phyloP scores from a whole-genome alignment of 92 coral and sea anemone species.

The Montipora capitata region DNA sequence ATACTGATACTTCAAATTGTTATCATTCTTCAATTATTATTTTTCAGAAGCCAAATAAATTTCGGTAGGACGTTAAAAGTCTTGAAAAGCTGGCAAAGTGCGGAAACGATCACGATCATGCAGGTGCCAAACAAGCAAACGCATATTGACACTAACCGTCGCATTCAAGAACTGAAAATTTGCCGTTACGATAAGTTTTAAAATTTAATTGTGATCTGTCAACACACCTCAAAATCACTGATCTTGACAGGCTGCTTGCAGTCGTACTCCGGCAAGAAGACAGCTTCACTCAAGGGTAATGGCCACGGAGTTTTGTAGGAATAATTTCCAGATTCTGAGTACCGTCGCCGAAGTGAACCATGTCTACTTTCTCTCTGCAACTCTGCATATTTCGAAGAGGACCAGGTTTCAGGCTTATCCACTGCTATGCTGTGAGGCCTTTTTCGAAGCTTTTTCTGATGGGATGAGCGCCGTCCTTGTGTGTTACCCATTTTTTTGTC shows the following conservation, averaged over 20 bases:
- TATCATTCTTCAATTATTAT: not conserved
- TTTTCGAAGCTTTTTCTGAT: constrained; percentile 45
- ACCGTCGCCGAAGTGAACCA: constrained; percentile 86
- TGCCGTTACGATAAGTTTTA: not conserved
- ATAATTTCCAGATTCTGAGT: constrained; percentile 86
- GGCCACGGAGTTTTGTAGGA: constrained; percentile 99
- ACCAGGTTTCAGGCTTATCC: constrained; percentile 74
- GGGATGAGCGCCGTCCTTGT: constrained; percentile 75
- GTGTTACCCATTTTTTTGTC: constrained; percentile 78
- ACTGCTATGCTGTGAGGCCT: constrained; percentile 89
- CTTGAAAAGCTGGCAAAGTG: not conserved
- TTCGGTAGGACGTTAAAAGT: not conserved
- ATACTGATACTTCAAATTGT: not conserved
- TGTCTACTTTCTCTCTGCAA: constrained; percentile 74
- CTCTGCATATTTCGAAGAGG: constrained; percentile 46
- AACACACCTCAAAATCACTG: constrained; percentile 94
- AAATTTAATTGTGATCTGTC: not conserved
- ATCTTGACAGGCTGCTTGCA: constrained; percentile 96
- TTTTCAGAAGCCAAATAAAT: not conserved
- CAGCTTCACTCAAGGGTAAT: constrained; percentile 93
- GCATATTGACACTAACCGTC: not conserved
- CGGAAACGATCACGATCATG: not conserved
- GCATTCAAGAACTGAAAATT: not conserved
- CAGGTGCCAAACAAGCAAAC: constrained; percentile 3
- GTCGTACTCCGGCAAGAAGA: constrained; percentile 96